Evolutionary conservation across 1,140 invertebrate species (phyloP).

Genomic region (Sycobia sp.): DNA sequence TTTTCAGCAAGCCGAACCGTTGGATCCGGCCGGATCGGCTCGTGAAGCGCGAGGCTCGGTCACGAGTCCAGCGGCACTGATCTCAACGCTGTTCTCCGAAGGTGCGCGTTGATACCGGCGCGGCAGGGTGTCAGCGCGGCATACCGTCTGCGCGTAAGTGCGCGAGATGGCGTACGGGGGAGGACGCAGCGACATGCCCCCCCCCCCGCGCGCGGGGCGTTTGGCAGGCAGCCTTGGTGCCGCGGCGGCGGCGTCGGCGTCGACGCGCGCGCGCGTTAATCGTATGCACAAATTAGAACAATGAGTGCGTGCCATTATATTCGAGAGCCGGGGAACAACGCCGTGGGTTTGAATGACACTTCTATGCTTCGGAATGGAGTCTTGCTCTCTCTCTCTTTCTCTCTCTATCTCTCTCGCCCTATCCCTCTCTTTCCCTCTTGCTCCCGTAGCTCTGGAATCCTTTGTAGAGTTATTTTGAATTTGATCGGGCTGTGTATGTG

Average conservation of each 20-base stretch:
- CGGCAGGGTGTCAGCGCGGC: neutral
- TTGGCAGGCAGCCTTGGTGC: conserved; percentile 46
- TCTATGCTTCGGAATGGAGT: conserved; percentile 47
- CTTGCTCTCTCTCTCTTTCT: conserved; percentile 20
- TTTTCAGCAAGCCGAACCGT: no score
- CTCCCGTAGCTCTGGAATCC: conserved; percentile 13
- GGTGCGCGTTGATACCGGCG: neutral
- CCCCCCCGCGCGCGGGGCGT: conserved; percentile 30
- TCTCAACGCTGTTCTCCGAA: no score
- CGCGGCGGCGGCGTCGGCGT: no score
- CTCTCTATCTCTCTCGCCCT: conserved; percentile 30
- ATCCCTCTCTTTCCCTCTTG: conserved; percentile 5
- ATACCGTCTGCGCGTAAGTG: neutral
- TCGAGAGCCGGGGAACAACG: conserved; percentile 47
- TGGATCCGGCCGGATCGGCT: no score
- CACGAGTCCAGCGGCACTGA: no score
- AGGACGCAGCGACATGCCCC: conserved; percentile 38
- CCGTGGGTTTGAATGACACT: conserved; percentile 53
- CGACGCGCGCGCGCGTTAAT: conserved; percentile 55
- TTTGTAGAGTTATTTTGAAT: conserved; percentile 44
- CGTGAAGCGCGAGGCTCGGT: no score
- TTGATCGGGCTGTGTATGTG: conserved; percentile 23
- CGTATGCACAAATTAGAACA: conserved; percentile 62
- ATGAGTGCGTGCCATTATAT: conserved; percentile 57
- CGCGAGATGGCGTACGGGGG: neutral